These are phyloP conservation scores for Busseola fusca DNA, from an alignment of 2,888 invertebrate species.

Conservation along the genomic window DNA sequence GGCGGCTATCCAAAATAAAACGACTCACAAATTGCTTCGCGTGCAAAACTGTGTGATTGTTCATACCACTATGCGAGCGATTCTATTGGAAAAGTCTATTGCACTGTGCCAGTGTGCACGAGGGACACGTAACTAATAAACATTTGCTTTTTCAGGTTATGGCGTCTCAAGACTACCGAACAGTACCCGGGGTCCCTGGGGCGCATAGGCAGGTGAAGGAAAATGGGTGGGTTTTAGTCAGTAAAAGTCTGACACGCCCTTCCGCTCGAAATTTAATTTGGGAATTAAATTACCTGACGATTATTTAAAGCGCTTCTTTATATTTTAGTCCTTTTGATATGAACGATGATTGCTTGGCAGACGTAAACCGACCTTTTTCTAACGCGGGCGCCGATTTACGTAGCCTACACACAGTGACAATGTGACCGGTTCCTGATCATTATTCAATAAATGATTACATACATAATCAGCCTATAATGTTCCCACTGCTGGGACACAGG, in stretches of 20 bases:
- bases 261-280: too few relatives aligned
- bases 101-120: neutral
- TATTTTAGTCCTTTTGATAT: neutral
- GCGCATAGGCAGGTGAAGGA: too few relatives aligned
- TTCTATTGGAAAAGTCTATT: neutral
- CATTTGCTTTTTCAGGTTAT: neutral
- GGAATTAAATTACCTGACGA: neutral
- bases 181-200: too few relatives aligned
- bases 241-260: too few relatives aligned
- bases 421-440: neutral
- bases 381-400: too few relatives aligned
- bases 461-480: too few relatives aligned
- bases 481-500: too few relatives aligned
- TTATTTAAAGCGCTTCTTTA: neutral
- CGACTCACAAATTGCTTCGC: neutral
- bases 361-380: neutral
- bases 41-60: conserved; percentile 1
- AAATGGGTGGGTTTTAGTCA: too few relatives aligned
- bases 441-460: neutral
- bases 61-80: neutral
- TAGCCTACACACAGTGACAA: neutral
- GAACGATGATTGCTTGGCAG: neutral
- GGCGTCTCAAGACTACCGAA: neutral
- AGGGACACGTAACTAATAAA: neutral
- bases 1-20: neutral